Evolutionary conservation across 2,113 vertebrate genomes (phyloP).

Genomic region (Lagopus muta): DNA sequence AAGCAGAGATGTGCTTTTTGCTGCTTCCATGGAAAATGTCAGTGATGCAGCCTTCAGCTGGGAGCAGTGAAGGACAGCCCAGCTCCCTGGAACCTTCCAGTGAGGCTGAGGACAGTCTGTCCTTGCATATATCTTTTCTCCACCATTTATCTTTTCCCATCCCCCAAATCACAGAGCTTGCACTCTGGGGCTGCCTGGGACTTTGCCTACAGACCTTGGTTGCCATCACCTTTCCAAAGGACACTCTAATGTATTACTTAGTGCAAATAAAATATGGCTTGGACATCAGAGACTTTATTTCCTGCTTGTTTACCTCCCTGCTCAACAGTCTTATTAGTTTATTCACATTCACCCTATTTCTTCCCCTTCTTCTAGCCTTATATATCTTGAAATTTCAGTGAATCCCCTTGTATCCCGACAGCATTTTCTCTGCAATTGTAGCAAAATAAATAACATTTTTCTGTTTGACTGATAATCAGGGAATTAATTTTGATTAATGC

Average conservation of each 20-base stretch:
- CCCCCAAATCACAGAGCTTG: accelerated
- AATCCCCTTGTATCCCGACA: background rate
- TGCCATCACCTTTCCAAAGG: background rate
- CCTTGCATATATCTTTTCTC: background rate
- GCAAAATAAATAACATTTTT: background rate
- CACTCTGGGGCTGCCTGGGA: background rate
- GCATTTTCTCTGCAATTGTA: background rate
- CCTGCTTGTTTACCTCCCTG: background rate
- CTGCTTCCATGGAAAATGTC: background rate
- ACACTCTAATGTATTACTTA: background rate
- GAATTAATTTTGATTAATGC: background rate
- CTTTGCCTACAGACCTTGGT: background rate
- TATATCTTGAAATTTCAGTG: background rate
- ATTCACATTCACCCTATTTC: background rate
- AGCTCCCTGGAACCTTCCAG: background rate
- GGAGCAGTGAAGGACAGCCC: background rate
- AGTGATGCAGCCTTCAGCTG: accelerated
- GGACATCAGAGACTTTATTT: background rate
- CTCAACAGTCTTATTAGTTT: background rate
- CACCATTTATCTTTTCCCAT: background rate
- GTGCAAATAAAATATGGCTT: background rate
- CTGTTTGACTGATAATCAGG: background rate
- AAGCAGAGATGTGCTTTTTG: background rate
- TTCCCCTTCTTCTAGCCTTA: background rate
- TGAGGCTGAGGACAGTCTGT: background rate